phyloP scores from a whole-genome alignment of 2,888 invertebrate species.

The Caenorhabditis angaria region DNA sequence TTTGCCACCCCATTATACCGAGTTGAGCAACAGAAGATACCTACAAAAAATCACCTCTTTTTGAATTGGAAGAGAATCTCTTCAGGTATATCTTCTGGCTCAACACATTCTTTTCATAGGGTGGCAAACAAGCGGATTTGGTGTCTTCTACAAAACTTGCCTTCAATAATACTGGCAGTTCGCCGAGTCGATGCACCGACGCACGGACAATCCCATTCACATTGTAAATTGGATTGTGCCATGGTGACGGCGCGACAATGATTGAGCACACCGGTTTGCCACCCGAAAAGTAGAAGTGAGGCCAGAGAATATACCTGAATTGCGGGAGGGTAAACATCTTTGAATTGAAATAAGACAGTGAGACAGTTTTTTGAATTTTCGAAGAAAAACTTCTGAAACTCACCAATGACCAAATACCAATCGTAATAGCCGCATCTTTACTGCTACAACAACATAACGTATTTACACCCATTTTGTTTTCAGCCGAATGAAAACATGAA shows the following conservation, averaged over 20 bases:
- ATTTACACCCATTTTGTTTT: conserved; percentile 62
- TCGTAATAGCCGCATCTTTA: conserved; percentile 70
- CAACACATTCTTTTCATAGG: conserved; percentile 5
- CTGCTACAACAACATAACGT: conserved; percentile 71
- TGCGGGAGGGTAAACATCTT: neutral
- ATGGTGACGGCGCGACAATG: conserved; percentile 68
- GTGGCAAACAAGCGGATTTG: conserved; percentile 26
- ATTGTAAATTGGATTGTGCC: conserved; percentile 68
- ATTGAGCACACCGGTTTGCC: conserved; percentile 69
- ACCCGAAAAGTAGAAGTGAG: conserved; percentile 66
- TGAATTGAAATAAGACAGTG: neutral
- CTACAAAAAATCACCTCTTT: conserved; percentile 42
- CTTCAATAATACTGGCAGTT: conserved; percentile 68
- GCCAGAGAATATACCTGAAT: conserved; percentile 66
- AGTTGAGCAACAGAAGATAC: conserved; percentile 68
- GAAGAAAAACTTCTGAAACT: conserved; percentile 37
- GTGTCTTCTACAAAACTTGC: conserved; percentile 37
- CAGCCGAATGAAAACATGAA: neutral
- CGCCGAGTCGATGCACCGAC: conserved; percentile 69
- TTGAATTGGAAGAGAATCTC: neutral
- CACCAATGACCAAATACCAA: conserved; percentile 72
- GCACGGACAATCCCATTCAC: conserved; percentile 71
- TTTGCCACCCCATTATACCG: conserved; percentile 72
- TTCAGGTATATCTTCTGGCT: neutral
- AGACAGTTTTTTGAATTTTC: neutral